phyloP scores from a whole-genome alignment of 2,113 vertebrate genomes.

The Onychostoma macrolepis region DNA sequence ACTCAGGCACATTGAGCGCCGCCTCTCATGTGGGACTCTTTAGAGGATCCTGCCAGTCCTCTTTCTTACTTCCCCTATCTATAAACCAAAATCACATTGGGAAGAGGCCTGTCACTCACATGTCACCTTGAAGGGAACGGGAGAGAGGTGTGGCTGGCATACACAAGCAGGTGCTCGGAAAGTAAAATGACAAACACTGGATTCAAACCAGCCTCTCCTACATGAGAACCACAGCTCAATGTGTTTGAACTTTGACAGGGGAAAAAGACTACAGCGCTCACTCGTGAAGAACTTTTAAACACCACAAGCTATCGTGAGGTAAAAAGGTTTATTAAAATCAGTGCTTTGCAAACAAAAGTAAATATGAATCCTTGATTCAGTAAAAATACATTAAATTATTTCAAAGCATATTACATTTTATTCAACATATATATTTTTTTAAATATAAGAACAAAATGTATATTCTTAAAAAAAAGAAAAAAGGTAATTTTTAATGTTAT shows the following conservation, averaged over 20 bases:
- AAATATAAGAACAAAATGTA: too few relatives aligned
- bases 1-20: slow-evolving; percentile 6
- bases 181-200: not conserved
- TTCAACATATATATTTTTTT: not conserved
- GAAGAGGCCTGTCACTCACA: slow-evolving; percentile 43
- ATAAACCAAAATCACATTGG: slow-evolving; percentile 1
- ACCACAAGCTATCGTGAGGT: not conserved
- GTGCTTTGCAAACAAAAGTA: slow-evolving; percentile 10
- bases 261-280: not conserved
- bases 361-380: not conserved
- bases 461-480: too few relatives aligned
- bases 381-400: not conserved
- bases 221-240: not conserved
- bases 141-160: not conserved
- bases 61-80: not conserved
- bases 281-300: not conserved
- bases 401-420: not conserved
- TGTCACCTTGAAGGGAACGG: not conserved
- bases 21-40: not conserved
- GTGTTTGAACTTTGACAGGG: not conserved
- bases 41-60: slow-evolving; percentile 3
- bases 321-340: slow-evolving; percentile 35
- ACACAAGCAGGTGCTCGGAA: slow-evolving; percentile 7
- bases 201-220: not conserved
- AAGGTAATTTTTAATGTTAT: too few relatives aligned